These are phyloP conservation scores for Drosophila aff. DNA, from an alignment of 1,140 invertebrate genomes.

Conservation along the genomic window DNA sequence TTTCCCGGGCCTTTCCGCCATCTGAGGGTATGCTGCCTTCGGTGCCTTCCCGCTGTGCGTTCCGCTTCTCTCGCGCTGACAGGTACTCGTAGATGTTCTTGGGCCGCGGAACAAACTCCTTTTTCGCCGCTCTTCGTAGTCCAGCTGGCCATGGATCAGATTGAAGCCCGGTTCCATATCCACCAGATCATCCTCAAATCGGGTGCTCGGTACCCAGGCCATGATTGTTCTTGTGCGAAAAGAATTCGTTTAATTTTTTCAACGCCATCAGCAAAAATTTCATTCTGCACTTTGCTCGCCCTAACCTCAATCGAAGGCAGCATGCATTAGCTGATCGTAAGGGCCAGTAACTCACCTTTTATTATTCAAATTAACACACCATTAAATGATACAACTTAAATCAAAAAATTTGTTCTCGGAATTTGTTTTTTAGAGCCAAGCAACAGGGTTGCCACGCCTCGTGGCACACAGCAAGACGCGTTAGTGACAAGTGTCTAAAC, in stretches of 20 bases:
- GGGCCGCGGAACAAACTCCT: slow-evolving; percentile 48
- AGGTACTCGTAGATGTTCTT: slow-evolving; percentile 49
- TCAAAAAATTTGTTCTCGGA: neutral
- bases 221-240: slow-evolving; percentile 31
- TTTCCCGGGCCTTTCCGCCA: slow-evolving; percentile 21
- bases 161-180: slow-evolving; percentile 57
- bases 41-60: slow-evolving; percentile 21
- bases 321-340: neutral
- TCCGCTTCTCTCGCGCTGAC: slow-evolving; percentile 15
- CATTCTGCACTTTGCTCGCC: slow-evolving; percentile 2
- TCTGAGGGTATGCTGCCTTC: neutral
- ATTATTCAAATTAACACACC: slow-evolving; percentile 3
- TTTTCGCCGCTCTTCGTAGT: slow-evolving; percentile 34
- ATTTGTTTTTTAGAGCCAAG: slow-evolving; percentile 18
- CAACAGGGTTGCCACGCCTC: slow-evolving; percentile 10
- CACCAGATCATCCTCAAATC: slow-evolving; percentile 75
- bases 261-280: slow-evolving; percentile 14
- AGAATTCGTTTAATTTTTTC: slow-evolving; percentile 5
- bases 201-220: slow-evolving; percentile 68
- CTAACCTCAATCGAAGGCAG: slow-evolving; percentile 22
- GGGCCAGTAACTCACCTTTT: slow-evolving; percentile 2
- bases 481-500: neutral
- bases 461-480: neutral
- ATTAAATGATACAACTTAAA: neutral
- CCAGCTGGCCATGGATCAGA: slow-evolving; percentile 55